Percentiles rank a stretch among this genome's conserved stretches.
Evolutionary conservation across 2,113 vertebrate genomes (phyloP).

Genomic region (Ctenomys sociabilis): DNA sequence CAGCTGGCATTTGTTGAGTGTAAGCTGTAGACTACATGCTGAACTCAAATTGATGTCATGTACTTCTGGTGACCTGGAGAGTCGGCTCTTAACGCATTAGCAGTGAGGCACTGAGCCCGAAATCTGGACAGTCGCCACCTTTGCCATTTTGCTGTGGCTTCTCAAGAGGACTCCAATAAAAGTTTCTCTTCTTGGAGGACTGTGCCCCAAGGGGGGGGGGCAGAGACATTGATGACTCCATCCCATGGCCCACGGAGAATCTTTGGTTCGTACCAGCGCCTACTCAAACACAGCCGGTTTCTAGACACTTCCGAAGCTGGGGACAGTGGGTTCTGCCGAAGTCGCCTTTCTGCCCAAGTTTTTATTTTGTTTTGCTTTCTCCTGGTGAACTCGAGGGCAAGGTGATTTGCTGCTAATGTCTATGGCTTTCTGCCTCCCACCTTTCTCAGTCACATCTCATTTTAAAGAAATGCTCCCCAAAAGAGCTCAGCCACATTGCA

Average conservation of each 20-base stretch:
- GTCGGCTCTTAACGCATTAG: too few relatives aligned
- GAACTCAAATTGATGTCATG: not conserved
- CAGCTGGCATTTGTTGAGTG: not conserved
- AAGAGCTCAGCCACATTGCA: not conserved
- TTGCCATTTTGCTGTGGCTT: not conserved
- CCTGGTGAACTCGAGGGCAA: conserved; percentile 21
- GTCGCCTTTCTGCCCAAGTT: not conserved
- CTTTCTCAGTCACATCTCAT: not conserved
- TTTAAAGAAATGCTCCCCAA: conserved; percentile 22
- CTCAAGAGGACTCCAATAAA: not conserved
- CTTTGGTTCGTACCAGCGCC: fast-evolving
- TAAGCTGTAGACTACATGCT: fast-evolving
- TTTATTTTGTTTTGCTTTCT: not conserved
- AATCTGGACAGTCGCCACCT: not conserved
- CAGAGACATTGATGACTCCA: not conserved
- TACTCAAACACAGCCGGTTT: not conserved
- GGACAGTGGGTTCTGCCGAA: not conserved
- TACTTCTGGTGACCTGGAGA: not conserved
- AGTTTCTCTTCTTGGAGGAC: not conserved
- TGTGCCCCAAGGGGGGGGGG: not conserved
- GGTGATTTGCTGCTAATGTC: conserved; percentile 16
- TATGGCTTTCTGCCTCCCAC: conserved; percentile 48
- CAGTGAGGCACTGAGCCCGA: too few relatives aligned
- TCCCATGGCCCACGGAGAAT: not conserved
- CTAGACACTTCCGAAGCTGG: not conserved